Evolutionary conservation across 2,888 invertebrate species (phyloP), one percentile per base, ranked within the genome.

Genomic region (Eurytoma californica): DNA sequence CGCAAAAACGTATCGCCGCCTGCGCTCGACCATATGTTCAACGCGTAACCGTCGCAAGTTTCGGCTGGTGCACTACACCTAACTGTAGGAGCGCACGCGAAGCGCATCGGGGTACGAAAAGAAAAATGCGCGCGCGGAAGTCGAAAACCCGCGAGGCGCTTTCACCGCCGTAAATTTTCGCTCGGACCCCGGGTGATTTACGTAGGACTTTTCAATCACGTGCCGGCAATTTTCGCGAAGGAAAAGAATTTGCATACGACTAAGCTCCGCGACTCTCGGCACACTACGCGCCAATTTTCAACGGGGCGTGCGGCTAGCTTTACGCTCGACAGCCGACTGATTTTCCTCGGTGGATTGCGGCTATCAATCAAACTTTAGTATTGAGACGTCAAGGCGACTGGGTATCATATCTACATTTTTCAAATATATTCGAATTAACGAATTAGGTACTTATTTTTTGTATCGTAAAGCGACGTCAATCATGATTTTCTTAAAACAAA

Each of bases 151-250:
- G 67, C 20, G 20, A 9, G n/a, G 24, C 14, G 67, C 49, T 67
- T 67, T 66, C 66, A 66, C 65, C 47, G 47, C 18, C 47, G 47
- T 49, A 65, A 65, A 65, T 65, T 49, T 65, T 65, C 47, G 47
- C 39, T 18, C 58, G 58, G n/a, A 20, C 14, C 20, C 49, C 18
- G 13, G 9, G n/a, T 66, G n/a, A 51, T 20, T 49, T 18, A 47
- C 47, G 51, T 24, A 13, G 51, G 20, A 67, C n/a, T 67, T 67
- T 67, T 67, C 67, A 24, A 67, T 67, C 67, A 49, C 16, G 60
- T 4, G 24, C 20, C 14, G 14, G 13, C 24, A 14, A 60, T 24
- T 60, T 60, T 60, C 24, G 60, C 60, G 60, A 60, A 24, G n/a
- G 16, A n/a, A n/a, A n/a, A 28, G 58, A 3, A 28, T 49, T 63